Base-by-base conservation (phyloP, 2,888 invertebrate species). In the Halictus quadricinctus region DNA sequence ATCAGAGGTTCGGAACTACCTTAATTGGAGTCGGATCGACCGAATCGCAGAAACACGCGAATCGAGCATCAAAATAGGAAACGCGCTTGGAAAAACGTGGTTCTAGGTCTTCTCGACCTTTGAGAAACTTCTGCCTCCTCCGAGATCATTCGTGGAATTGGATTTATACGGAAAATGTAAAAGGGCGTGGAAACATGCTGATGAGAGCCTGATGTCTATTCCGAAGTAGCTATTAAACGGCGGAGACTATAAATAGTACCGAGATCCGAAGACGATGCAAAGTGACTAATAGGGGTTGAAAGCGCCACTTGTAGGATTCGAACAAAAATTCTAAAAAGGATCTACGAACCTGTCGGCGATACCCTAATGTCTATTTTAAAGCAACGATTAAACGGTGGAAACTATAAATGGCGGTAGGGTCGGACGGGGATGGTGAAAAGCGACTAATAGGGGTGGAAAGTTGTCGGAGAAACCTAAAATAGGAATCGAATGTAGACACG, bases 1-100 rank as follows among this genome's bases (percentile, higher is more conserved):
- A 77, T 43, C 48, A 18, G 69, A 82, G 69, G 60, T 36, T 60
- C 18, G 15, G 13, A n/a, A 25, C 43, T 64, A 64, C 72, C 66
- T 15, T 69, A 41, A 66, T 76, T 29, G 69, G 29, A 21, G n/a
- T 15, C 6, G n/a, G 50, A 50, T 77, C 77, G 50, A 70, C 6
- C 25, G n/a, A 15, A 70, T 58, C 29, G 70, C 13, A 15, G 50
- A 69, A 10, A 5, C 50, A 69, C 66, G 69, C 66, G 76, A 76
- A 50, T 41, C 5, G 13, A 8, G 36, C 36, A 29, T 48, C 50
- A 18, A 76, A 76, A 50, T 66, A 66, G 46, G 46, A 43, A 21
- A 70, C 41, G 70, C 12, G 70, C 6, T 43, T 12, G 43, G 64
- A 36, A 36, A 41, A 69, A 69, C 15, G 69, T 41, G 29, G 29